Evolutionary conservation across 2,888 invertebrate species (phyloP).

Genomic region (Spisula solida): DNA sequence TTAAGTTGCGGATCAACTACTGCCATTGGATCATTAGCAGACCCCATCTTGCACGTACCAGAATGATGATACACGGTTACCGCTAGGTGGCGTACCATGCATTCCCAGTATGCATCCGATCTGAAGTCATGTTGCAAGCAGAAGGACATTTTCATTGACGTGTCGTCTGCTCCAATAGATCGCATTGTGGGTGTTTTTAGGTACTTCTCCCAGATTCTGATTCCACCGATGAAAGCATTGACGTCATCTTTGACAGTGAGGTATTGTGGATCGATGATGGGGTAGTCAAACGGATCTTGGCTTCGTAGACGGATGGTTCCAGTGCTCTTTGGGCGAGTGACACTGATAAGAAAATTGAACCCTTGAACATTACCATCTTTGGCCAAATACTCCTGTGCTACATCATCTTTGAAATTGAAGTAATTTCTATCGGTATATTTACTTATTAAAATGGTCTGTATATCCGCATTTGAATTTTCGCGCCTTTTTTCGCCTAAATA

Average conservation of each 20-base stretch:
- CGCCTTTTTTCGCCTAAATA: slow-evolving; percentile 34
- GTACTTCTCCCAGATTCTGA: slow-evolving; percentile 48
- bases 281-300: slow-evolving; percentile 92
- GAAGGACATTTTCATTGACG: slow-evolving; percentile 49
- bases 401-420: slow-evolving; percentile 37
- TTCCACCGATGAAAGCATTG: slow-evolving; percentile 39
- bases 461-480: slow-evolving; percentile 26
- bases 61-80: slow-evolving; percentile 46
- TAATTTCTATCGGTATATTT: slow-evolving; percentile 20
- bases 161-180: slow-evolving; percentile 34
- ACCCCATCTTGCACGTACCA: slow-evolving; percentile 52
- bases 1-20: slow-evolving; percentile 44
- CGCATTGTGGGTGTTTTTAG: slow-evolving; percentile 44
- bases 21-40: slow-evolving; percentile 30
- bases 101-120: slow-evolving; percentile 67
- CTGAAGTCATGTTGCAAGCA: slow-evolving; percentile 52
- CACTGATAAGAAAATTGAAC: slow-evolving; percentile 43
- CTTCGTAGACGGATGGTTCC: slow-evolving; percentile 93
- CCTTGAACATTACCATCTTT: slow-evolving; percentile 80
- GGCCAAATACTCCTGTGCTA: slow-evolving; percentile 43
- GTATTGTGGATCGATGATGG: slow-evolving; percentile 96
- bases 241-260: slow-evolving; percentile 91
- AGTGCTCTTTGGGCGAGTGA: slow-evolving; percentile 90
- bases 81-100: slow-evolving; percentile 49
- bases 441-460: slow-evolving; percentile 42